These are phyloP conservation scores for Pectinophora gossypiella DNA, from an alignment of 1,140 invertebrate species.

Conservation along the genomic window DNA sequence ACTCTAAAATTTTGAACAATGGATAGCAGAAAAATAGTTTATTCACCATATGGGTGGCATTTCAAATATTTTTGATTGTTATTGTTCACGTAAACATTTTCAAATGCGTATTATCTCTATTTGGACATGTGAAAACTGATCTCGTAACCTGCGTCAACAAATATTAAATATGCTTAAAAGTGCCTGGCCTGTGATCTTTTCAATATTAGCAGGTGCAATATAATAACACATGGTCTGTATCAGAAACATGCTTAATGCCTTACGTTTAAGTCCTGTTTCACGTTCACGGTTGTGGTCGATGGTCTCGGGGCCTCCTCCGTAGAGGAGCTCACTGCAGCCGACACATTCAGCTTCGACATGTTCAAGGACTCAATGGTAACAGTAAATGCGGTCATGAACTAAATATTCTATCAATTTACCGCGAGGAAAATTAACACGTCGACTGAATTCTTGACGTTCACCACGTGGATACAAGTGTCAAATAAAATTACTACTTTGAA, in stretches of 20 bases:
- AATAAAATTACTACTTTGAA: constrained; percentile 27
- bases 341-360: constrained; percentile 61
- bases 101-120: constrained; percentile 11
- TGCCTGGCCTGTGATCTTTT: no score
- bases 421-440: constrained; percentile 50
- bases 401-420: not conserved
- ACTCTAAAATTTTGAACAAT: no score
- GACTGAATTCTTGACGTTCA: constrained; percentile 52
- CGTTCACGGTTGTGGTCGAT: not conserved
- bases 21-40: no score
- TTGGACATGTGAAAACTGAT: constrained; percentile 10
- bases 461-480: constrained; percentile 71
- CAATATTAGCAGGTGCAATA: no score
- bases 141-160: no score
- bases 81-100: no score
- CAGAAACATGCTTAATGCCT: no score
- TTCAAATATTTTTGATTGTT: no score
- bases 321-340: constrained; percentile 7
- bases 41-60: no score
- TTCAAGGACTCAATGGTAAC: constrained; percentile 58
- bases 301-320: not conserved
- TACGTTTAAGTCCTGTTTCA: not conserved
- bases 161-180: no score
- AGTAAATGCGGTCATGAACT: constrained; percentile 29
- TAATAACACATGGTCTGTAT: no score